A percentile compares a stretch with the other conserved stretches of the same genome.
phyloP scores from a whole-genome alignment of 2,113 vertebrate species.

The Lophotis ruficrista region DNA sequence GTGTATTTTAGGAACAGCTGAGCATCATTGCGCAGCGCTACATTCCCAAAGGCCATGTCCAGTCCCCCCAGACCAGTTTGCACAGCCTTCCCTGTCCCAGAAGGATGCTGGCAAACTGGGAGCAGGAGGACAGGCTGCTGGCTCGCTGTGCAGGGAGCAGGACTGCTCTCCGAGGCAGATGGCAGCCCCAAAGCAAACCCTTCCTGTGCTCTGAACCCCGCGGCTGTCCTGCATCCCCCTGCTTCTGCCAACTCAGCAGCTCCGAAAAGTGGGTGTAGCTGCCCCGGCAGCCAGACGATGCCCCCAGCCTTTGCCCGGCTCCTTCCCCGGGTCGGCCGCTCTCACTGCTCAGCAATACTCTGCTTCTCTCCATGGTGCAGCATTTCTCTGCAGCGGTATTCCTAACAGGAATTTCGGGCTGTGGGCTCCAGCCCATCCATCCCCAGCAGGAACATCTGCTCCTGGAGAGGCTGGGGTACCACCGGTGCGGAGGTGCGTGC shows the following conservation, averaged over 20 bases:
- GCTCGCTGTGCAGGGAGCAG: background rate
- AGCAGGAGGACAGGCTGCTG: background rate
- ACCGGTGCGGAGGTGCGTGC: accelerated
- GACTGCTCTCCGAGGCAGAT: background rate
- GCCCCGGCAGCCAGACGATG: background rate
- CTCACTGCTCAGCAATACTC: background rate
- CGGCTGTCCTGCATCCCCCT: accelerated
- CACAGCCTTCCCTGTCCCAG: background rate
- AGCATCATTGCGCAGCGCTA: background rate
- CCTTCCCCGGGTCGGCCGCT: background rate
- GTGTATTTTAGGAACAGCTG: background rate
- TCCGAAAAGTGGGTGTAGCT: background rate
- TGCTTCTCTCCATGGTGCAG: background rate
- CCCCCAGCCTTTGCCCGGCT: background rate
- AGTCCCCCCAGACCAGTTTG: background rate
- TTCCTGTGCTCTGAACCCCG: accelerated
- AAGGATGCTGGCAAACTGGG: background rate
- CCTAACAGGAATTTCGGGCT: background rate
- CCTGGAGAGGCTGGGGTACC: background rate
- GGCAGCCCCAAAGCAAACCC: background rate
- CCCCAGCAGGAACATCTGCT: background rate
- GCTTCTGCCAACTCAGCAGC: background rate
- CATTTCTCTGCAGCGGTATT: background rate
- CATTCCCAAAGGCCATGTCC: background rate
- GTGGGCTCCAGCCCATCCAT: background rate